Evolutionary conservation across 2,797 vertebrate genomes (phyloP).

Genomic region (Myotis myotis): DNA sequence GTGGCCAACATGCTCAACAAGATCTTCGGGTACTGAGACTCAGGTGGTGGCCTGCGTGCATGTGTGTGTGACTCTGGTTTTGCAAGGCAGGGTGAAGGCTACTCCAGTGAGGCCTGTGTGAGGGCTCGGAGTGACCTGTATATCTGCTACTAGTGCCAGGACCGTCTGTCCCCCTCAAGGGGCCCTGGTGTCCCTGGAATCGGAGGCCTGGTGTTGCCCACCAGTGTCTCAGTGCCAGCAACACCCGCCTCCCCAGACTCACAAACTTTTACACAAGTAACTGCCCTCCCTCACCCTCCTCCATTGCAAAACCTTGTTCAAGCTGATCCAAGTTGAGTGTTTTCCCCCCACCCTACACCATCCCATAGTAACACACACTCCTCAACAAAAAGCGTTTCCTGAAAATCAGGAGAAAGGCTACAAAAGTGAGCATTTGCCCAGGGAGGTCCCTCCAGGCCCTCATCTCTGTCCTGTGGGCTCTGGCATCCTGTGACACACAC

Average conservation of each 20-base stretch:
- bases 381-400: neutral
- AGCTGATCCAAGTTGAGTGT: neutral
- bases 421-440: neutral
- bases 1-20: constrained; percentile 92
- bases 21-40: constrained; percentile 90
- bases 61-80: neutral
- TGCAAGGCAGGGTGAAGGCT: neutral
- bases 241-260: neutral
- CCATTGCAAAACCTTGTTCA: neutral
- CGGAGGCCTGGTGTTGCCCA: neutral
- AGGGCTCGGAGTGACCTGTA: neutral
- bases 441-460: neutral
- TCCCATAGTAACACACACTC: neutral
- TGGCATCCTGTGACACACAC: neutral
- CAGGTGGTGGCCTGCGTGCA: neutral
- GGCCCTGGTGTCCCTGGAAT: neutral
- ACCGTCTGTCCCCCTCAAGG: neutral
- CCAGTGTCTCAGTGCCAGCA: neutral
- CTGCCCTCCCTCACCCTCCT: neutral
- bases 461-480: neutral
- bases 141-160: neutral
- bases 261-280: neutral
- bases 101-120: neutral
- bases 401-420: neutral
- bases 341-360: neutral